phyloP scores from a whole-genome alignment of 2,888 invertebrate genomes.

The Stenchaetothrips biformis region DNA sequence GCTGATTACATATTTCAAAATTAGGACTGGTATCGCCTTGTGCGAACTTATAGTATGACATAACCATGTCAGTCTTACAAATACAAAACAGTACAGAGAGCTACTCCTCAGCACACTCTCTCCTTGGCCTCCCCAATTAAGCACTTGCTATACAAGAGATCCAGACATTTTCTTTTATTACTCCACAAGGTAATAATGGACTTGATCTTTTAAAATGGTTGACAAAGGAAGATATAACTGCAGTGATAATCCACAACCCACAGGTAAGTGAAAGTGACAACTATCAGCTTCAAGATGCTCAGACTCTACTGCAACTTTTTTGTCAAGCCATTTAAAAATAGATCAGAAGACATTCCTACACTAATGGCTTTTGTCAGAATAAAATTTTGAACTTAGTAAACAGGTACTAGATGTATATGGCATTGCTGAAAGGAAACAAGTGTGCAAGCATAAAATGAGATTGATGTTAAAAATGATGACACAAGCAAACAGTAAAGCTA shows the following conservation, averaged over 20 bases:
- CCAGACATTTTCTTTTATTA: background rate
- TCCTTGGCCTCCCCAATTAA: background rate
- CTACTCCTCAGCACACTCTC: background rate
- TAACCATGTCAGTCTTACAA: constrained; percentile 23
- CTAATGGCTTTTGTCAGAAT: background rate
- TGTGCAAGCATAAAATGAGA: background rate
- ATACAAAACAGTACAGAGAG: constrained; percentile 18
- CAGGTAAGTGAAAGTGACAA: too few relatives aligned
- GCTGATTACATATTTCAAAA: background rate
- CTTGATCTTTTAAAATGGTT: too few relatives aligned
- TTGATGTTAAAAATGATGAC: background rate
- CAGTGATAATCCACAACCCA: too few relatives aligned
- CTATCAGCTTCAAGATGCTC: too few relatives aligned
- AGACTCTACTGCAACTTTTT: too few relatives aligned
- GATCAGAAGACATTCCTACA: background rate
- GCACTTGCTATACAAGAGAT: background rate
- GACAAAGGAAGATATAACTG: too few relatives aligned
- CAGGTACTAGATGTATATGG: background rate
- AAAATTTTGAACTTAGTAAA: background rate
- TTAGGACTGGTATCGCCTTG: constrained; percentile 21
- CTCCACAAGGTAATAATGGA: background rate
- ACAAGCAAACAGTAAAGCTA: too few relatives aligned
- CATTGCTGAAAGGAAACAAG: background rate
- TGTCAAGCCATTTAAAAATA: too few relatives aligned
- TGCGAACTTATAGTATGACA: constrained; percentile 19